phyloP scores from a whole-genome alignment of 2,113 vertebrate genomes.

The Myiopsitta monachus region DNA sequence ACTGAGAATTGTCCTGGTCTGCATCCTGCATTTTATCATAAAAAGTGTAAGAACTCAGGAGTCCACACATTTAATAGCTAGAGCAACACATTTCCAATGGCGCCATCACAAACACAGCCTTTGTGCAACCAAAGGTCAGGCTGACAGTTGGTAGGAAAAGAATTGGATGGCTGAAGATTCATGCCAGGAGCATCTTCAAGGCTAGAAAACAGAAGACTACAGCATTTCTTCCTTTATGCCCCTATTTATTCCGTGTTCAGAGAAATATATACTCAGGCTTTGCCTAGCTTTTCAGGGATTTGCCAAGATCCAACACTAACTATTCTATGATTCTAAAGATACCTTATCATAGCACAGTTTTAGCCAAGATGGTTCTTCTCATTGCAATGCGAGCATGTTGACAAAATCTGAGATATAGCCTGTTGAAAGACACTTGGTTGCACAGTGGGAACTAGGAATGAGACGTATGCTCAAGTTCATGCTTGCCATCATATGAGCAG shows the following conservation, averaged over 20 bases:
- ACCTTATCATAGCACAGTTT: neutral
- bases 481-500: neutral
- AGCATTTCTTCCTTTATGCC: neutral
- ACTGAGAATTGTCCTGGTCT: neutral
- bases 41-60: neutral
- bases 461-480: neutral
- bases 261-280: slow-evolving; percentile 6
- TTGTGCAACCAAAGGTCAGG: neutral
- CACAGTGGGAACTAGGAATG: neutral
- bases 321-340: neutral
- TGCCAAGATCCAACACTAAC: neutral
- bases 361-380: neutral
- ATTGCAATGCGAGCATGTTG: fast-evolving
- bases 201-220: neutral
- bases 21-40: neutral
- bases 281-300: neutral
- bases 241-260: neutral
- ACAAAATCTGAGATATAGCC: neutral
- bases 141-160: neutral
- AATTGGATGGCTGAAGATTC: neutral
- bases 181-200: neutral
- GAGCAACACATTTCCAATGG: neutral
- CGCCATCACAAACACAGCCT: neutral
- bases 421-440: neutral
- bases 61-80: neutral